Evolutionary conservation across 2,888 invertebrate species (phyloP).

Genomic region (Drosophila parthenogenetica): DNA sequence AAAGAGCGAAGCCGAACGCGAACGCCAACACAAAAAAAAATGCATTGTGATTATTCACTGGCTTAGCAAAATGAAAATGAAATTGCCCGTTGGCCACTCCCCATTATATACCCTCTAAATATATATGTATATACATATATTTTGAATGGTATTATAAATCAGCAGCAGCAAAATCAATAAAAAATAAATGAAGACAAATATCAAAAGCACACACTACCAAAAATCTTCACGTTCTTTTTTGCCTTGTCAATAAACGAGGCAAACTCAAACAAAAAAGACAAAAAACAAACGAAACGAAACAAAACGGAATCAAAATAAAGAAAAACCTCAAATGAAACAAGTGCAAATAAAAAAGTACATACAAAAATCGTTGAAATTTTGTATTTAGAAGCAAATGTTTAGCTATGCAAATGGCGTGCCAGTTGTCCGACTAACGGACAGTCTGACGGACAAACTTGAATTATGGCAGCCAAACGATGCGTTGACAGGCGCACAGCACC

Average conservation of each 20-base stretch:
- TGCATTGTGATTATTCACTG: slow-evolving; percentile 79
- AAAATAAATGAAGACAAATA: slow-evolving; percentile 77
- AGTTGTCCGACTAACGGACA: slow-evolving; percentile 36
- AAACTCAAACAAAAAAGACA: slow-evolving; percentile 29
- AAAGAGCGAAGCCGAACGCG: slow-evolving; percentile 9
- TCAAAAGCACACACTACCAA: slow-evolving; percentile 46
- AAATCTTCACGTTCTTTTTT: slow-evolving; percentile 61
- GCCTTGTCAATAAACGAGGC: slow-evolving; percentile 67
- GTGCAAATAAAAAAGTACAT: slow-evolving; percentile 60
- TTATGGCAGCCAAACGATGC: slow-evolving; percentile 78
- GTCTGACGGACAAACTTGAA: slow-evolving; percentile 60
- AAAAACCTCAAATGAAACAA: slow-evolving; percentile 38
- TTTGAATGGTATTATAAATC: slow-evolving; percentile 54
- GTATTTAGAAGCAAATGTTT: slow-evolving; percentile 77
- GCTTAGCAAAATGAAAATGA: slow-evolving; percentile 74
- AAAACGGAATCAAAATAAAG: slow-evolving; percentile 10
- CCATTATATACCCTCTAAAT: neutral
- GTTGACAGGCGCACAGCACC: slow-evolving; percentile 61
- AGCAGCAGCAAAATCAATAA: slow-evolving; percentile 63
- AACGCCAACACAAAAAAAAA: slow-evolving; percentile 33
- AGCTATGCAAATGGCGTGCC: slow-evolving; percentile 79
- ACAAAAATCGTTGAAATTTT: slow-evolving; percentile 59
- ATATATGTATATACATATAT: slow-evolving; percentile 19
- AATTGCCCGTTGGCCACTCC: slow-evolving; percentile 70
- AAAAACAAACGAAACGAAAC: slow-evolving; percentile 27